Conservation (phyloP, 2,113 vertebrate genomes). For the Alces alces region DNA sequence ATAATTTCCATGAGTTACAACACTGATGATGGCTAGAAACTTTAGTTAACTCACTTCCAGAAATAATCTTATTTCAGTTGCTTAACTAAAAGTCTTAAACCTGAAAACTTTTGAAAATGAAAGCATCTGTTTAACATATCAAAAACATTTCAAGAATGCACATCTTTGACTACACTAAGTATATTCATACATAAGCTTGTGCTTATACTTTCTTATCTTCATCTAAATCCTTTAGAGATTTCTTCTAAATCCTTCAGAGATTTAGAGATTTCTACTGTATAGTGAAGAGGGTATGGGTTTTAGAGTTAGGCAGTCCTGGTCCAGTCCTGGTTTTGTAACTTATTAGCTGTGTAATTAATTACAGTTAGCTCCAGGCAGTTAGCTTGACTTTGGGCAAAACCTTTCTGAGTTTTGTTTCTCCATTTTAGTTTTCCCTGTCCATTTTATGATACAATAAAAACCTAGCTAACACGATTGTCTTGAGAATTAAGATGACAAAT, state of each 20-base stretch:
- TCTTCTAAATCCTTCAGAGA: neutral
- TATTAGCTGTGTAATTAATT: conserved; percentile 21
- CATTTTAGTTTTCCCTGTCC: neutral
- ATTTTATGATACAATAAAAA: neutral
- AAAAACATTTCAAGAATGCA: conserved; percentile 25
- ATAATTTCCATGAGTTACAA: neutral
- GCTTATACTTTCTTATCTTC: neutral
- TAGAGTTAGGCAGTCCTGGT: neutral
- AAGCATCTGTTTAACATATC: conserved; percentile 9
- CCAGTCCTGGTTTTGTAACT: neutral
- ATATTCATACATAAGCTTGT: neutral
- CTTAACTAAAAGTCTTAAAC: conserved; percentile 31
- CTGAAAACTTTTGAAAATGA: neutral
- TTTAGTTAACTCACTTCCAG: neutral
- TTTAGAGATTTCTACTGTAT: neutral
- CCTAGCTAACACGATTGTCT: neutral
- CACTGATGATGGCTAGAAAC: neutral
- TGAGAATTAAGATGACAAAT: neutral
- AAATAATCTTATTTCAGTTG: conserved; percentile 8
- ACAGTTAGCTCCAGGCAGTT: neutral
- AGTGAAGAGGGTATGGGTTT: neutral
- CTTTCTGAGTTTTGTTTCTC: conserved; percentile 17
- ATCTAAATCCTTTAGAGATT: neutral
- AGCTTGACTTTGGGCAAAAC: neutral
- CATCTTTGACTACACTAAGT: neutral